Conservation (phyloP, 1,140 invertebrate genomes). For the Drosophila navojoa region DNA sequence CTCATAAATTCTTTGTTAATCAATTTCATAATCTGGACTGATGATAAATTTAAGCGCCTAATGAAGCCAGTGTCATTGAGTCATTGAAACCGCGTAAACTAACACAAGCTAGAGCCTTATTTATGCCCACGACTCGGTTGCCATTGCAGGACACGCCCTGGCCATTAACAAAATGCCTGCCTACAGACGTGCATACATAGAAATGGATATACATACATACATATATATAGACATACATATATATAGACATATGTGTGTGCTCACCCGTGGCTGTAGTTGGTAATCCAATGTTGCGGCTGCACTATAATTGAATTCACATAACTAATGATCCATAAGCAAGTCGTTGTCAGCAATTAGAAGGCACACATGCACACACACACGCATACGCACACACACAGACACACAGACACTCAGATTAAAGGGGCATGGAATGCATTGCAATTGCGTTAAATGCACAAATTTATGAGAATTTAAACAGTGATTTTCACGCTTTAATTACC, state of each 20-base stretch:
- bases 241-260: constrained; percentile 26
- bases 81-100: constrained; percentile 3
- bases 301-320: constrained; percentile 73
- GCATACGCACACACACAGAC: constrained; percentile 8
- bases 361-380: constrained; percentile 2
- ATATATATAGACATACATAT: background rate
- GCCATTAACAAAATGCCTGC: constrained; percentile 44
- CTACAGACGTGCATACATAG: background rate
- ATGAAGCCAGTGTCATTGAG: constrained; percentile 20
- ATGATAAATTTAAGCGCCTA: background rate
- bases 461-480: constrained; percentile 83
- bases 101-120: background rate
- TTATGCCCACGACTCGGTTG: constrained; percentile 18
- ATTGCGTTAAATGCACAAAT: constrained; percentile 79
- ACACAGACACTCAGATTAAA: constrained; percentile 9
- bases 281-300: constrained; percentile 52
- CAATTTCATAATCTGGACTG: background rate
- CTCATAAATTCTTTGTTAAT: too few relatives aligned
- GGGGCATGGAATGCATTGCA: constrained; percentile 45
- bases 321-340: constrained; percentile 56
- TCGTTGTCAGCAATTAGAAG: constrained; percentile 47
- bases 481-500: constrained; percentile 84
- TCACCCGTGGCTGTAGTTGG: constrained; percentile 50
- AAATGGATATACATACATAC: background rate
- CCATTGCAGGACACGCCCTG: constrained; percentile 49